Evolutionary conservation across 2,113 vertebrate species (phyloP).

Genomic region (Anolis carolinensis): DNA sequence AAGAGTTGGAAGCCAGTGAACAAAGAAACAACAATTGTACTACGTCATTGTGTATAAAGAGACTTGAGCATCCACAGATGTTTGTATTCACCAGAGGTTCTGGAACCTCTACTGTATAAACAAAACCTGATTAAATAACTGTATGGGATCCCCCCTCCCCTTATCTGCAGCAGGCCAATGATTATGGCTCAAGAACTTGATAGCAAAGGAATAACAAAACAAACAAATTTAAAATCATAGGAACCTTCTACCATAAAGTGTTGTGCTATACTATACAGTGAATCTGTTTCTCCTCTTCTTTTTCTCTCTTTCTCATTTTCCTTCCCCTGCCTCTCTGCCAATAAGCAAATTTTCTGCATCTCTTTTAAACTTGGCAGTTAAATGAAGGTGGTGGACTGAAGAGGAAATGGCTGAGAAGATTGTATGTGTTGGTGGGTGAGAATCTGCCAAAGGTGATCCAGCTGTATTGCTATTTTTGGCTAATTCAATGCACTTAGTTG

Average conservation of each 20-base stretch:
- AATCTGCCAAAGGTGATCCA: conserved; percentile 65
- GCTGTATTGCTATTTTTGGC: conserved; percentile 67
- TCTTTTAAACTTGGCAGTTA: conserved; percentile 60
- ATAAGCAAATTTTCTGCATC: conserved; percentile 46
- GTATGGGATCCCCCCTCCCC: not conserved
- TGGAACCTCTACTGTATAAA: accelerated
- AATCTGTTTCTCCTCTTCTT: not conserved
- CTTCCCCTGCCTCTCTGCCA: not conserved
- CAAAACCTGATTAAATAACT: not conserved
- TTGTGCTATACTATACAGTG: conserved; percentile 24
- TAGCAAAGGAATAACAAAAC: too few relatives aligned
- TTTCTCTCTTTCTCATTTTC: not conserved
- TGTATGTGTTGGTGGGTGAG: conserved; percentile 48
- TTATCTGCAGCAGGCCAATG: too few relatives aligned
- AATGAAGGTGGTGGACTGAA: conserved; percentile 55
- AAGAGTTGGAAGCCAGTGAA: too few relatives aligned
- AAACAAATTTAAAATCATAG: not conserved
- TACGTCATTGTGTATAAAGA: too few relatives aligned
- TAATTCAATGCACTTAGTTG: conserved; percentile 59
- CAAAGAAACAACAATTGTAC: too few relatives aligned
- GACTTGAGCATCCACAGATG: too few relatives aligned
- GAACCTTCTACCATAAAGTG: not conserved
- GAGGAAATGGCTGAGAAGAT: conserved; percentile 60
- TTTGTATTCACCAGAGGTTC: too few relatives aligned
- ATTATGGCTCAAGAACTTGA: too few relatives aligned